A percentile compares a stretch with the other conserved stretches of the same genome.
phyloP scores from a whole-genome alignment of 2,113 vertebrate genomes.

The Amblyopsis rosae region DNA sequence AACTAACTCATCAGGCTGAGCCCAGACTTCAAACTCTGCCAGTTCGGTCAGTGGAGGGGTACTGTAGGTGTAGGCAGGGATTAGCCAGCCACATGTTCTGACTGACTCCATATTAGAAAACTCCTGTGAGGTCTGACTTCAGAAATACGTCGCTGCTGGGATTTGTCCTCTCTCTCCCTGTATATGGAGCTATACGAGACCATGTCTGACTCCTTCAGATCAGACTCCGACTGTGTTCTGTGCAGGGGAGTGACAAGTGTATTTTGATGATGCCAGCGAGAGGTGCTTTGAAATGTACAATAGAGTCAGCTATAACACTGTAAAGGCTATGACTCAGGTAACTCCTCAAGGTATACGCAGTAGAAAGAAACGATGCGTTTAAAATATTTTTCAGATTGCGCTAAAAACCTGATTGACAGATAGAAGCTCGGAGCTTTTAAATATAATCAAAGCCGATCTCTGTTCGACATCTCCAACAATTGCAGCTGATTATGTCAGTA shows the following conservation, averaged over 20 bases:
- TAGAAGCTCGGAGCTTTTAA: slow-evolving; percentile 22
- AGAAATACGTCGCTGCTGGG: slow-evolving; percentile 28
- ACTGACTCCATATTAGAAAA: slow-evolving; percentile 32
- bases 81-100: slow-evolving; percentile 28
- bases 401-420: slow-evolving; percentile 26
- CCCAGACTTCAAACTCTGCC: slow-evolving; percentile 8
- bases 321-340: slow-evolving; percentile 48
- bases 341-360: slow-evolving; percentile 36
- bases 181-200: slow-evolving; percentile 34
- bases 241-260: slow-evolving; percentile 17
- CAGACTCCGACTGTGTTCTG: slow-evolving; percentile 22
- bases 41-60: not conserved
- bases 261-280: slow-evolving; percentile 32
- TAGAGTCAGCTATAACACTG: slow-evolving; percentile 31
- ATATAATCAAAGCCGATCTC: slow-evolving; percentile 16
- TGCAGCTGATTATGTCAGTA: slow-evolving; percentile 14
- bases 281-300: slow-evolving; percentile 45
- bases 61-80: slow-evolving; percentile 9
- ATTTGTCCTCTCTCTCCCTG: slow-evolving; percentile 17
- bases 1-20: slow-evolving; percentile 25
- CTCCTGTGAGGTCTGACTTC: slow-evolving; percentile 21
- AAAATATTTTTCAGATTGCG: not conserved
- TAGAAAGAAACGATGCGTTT: not conserved
- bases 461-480: slow-evolving; percentile 31
- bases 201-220: slow-evolving; percentile 29